Evolutionary conservation across 2,113 vertebrate genomes (phyloP).

Genomic region (Ursus arctos): DNA sequence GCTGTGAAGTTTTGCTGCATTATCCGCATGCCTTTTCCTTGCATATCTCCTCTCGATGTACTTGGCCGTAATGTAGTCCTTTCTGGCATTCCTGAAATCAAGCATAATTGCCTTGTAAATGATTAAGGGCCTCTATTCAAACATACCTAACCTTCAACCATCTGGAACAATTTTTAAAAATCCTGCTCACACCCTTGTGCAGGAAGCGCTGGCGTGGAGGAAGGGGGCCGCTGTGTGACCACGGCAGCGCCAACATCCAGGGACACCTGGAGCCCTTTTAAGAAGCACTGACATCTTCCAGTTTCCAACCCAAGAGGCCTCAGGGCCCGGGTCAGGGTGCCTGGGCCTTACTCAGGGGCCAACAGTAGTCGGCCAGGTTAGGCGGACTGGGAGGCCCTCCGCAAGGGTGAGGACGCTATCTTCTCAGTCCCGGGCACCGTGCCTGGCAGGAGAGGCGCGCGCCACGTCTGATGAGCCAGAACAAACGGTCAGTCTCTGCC

Average conservation of each 20-base stretch:
- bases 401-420: rapidly evolving
- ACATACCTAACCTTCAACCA: rapidly evolving
- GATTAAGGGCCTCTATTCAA: not conserved
- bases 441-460: not conserved
- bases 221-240: not conserved
- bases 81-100: constrained; percentile 94
- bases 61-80: constrained; percentile 98
- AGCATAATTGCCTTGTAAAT: not conserved
- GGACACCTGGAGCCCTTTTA: not conserved
- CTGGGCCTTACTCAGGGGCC: not conserved
- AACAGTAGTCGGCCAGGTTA: no score
- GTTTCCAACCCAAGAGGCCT: not conserved
- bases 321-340: rapidly evolving
- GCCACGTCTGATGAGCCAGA: not conserved
- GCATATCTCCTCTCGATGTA: constrained; percentile 96
- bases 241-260: not conserved
- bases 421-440: not conserved
- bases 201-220: not conserved
- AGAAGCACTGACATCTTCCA: not conserved
- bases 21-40: constrained; percentile 88
- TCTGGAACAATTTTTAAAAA: not conserved
- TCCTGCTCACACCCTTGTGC: rapidly evolving
- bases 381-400: not conserved
- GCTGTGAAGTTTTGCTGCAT: constrained; percentile 87
- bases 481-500: rapidly evolving